A percentile compares a stretch with the other conserved stretches of the same genome.
Evolutionary conservation across 2,113 vertebrate species (phyloP).

Genomic region (Acanthochromis polyacanthus): DNA sequence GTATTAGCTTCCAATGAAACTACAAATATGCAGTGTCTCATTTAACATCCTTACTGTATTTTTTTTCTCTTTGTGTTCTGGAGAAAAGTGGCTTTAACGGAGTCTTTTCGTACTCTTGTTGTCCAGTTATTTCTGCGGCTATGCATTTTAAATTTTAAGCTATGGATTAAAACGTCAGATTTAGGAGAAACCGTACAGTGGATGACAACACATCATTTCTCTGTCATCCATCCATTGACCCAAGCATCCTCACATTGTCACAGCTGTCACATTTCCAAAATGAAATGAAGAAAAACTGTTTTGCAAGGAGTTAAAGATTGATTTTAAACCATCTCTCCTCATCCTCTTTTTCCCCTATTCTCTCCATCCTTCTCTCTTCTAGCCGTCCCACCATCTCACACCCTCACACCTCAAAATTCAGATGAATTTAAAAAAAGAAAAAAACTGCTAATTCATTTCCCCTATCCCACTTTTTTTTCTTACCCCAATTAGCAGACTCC

Average conservation of each 20-base stretch:
- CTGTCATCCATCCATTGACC: conserved; percentile 14
- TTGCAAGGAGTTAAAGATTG: conserved; percentile 32
- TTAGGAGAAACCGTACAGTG: neutral
- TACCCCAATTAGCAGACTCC: conserved; percentile 53
- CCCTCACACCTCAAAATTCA: conserved; percentile 38
- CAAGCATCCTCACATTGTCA: conserved; percentile 36
- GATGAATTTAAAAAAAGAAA: conserved; percentile 36
- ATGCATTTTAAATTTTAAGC: neutral
- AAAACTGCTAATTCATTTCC: conserved; percentile 56
- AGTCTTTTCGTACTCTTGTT: neutral
- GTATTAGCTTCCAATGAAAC: neutral
- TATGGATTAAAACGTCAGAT: conserved; percentile 19
- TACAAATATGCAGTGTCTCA: too few species aligned
- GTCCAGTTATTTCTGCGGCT: neutral
- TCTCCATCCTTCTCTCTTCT: conserved; percentile 33
- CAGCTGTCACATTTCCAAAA: conserved; percentile 52
- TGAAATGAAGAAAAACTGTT: conserved; percentile 35
- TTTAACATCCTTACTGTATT: too few species aligned
- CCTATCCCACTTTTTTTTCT: conserved; percentile 20
- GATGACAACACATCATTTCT: conserved; percentile 18
- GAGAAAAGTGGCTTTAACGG: too few species aligned
- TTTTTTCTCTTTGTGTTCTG: too few species aligned
- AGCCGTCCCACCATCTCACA: conserved; percentile 26
- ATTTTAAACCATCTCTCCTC: conserved; percentile 45
- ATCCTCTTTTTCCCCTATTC: conserved; percentile 55